phyloP scores from a whole-genome alignment of 2,888 invertebrate species.

The Spodoptera exigua region DNA sequence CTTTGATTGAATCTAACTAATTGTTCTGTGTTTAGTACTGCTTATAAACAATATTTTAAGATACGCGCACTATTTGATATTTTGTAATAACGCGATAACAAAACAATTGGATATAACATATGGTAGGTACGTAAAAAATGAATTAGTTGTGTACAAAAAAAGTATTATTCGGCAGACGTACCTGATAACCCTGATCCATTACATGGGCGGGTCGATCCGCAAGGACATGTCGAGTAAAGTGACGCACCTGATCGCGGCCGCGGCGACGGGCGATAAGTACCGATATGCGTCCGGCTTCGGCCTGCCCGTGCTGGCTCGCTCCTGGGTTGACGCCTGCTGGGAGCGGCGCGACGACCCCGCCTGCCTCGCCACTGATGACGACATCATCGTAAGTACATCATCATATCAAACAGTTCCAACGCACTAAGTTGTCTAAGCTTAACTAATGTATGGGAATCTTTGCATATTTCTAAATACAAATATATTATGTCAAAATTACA shows the following conservation, averaged over 20 bases:
- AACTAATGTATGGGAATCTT: neutral
- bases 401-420: neutral
- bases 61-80: slow-evolving; percentile 6
- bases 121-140: slow-evolving; percentile 10
- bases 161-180: slow-evolving; percentile 90
- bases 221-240: slow-evolving; percentile 96
- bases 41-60: slow-evolving; percentile 6
- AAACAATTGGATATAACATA: slow-evolving; percentile 3
- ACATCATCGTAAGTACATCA: slow-evolving; percentile 89
- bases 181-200: slow-evolving; percentile 96
- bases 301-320: slow-evolving; percentile 95
- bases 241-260: slow-evolving; percentile 97
- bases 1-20: too few relatives aligned
- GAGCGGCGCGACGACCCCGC: slow-evolving; percentile 92
- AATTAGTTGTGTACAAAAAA: slow-evolving; percentile 17
- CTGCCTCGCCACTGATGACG: slow-evolving; percentile 92
- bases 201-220: slow-evolving; percentile 98
- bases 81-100: slow-evolving; percentile 10
- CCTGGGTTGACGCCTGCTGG: slow-evolving; percentile 97
- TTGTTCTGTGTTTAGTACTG: too few relatives aligned
- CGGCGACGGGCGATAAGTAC: slow-evolving; percentile 97
- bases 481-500: slow-evolving; percentile 67
- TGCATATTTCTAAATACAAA: neutral
- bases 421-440: neutral
- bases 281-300: slow-evolving; percentile 97